These are phyloP conservation scores for Betta splendens DNA, from an alignment of 2,797 vertebrate genomes.

Conservation along the genomic window DNA sequence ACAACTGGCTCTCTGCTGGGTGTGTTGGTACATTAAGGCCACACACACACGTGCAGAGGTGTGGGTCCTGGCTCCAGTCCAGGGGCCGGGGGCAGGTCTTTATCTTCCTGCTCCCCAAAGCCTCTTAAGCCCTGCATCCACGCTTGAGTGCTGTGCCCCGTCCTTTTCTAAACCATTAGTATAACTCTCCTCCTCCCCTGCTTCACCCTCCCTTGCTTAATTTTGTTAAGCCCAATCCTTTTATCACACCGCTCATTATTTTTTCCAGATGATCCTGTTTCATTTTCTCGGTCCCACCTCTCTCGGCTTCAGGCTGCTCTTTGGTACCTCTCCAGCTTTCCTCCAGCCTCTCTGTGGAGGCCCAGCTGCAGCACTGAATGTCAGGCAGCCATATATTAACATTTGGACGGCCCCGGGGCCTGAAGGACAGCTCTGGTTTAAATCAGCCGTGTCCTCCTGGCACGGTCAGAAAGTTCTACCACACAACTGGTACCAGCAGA, in stretches of 20 bases:
- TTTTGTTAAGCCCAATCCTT: constrained; percentile 21
- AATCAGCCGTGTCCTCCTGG: constrained; percentile 48
- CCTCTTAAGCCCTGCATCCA: constrained; percentile 57
- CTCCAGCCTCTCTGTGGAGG: constrained; percentile 33
- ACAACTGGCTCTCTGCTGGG: constrained; percentile 26
- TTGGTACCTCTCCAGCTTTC: constrained; percentile 23
- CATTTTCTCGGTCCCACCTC: neutral
- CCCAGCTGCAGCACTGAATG: constrained; percentile 60
- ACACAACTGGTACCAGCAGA: constrained; percentile 22
- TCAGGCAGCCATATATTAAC: constrained; percentile 73
- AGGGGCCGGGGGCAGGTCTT: constrained; percentile 61
- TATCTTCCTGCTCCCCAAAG: constrained; percentile 51
- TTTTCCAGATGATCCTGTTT: constrained; percentile 7
- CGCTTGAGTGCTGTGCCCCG: constrained; percentile 25
- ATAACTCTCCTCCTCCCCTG: constrained; percentile 19
- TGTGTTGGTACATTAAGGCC: constrained; percentile 17
- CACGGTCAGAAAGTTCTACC: constrained; percentile 34
- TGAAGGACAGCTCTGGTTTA: constrained; percentile 32
- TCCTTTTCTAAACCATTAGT: constrained; percentile 34
- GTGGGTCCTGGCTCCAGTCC: constrained; percentile 52
- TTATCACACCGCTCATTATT: constrained; percentile 36
- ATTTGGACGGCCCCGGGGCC: constrained; percentile 65
- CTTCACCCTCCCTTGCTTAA: constrained; percentile 18
- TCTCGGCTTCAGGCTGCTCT: constrained; percentile 21
- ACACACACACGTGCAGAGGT: constrained; percentile 22